Base-by-base conservation (phyloP, 2,797 vertebrate genomes). In the Prunella strophiata region DNA sequence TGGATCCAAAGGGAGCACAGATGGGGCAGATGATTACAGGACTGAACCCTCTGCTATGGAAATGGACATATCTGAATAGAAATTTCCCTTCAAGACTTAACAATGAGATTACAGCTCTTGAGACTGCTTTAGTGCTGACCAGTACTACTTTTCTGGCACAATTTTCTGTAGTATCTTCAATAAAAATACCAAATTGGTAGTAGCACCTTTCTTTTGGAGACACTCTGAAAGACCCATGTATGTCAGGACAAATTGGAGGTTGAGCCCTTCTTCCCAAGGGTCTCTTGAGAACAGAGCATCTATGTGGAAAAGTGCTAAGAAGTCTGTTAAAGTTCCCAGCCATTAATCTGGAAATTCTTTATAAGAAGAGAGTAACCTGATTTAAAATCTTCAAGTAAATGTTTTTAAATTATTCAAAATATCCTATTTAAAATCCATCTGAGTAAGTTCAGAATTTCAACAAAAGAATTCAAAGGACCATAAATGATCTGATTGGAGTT, bases 11-110 rank as follows among this genome's bases (percentile, higher is more conserved):
- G 73, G 71, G 85, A 96, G 74, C 5, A 13, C 85, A 94, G 91
- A 96, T 87, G 90, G 81, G 86, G 65, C 83, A 95, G 92, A 85
- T 89, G 94, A 93, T 93, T 95, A 95, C 89, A 93, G 62, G 68
- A 55, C 66, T 81, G 61, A 94, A 93, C 84, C 96, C 89, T 85
- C 72, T 74, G 77, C 74, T 76, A 18, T 77, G 58, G 82, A 96
- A 97, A 97, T 89, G 72, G 85, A 61, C 23, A 20, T 47, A 47
- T 71, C 61, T 71, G 72, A 84, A n/a, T 70, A 72, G 91, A 96
- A 96, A 96, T 76, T 90, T 94, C 74, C 48, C 59, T 95, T 88
- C 91, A 82, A 80, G 88, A 79, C 38, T 91, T 88, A 84, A 54
- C 81, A 94, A 84, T 72, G 88, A 96, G 80, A 93, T 95, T 89